Evolutionary conservation across 2,888 invertebrate genomes (phyloP), one percentile per base, ranked within the genome.

Genomic region (Gymnosoma rotundatum): DNA sequence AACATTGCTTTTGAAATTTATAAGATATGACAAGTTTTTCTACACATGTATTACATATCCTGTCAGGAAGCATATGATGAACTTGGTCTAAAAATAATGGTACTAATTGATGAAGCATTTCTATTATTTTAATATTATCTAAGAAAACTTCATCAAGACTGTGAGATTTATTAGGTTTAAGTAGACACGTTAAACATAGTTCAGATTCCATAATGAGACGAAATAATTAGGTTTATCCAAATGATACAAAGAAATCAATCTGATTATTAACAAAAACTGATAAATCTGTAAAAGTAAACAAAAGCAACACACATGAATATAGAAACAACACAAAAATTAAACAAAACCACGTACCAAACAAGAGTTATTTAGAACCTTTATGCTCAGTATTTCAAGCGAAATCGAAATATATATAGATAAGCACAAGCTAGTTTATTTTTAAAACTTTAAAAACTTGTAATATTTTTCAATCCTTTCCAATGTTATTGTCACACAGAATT

Each of bases 11-110:
- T 86, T 93, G 93, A 87, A 93, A 93, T 52, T 91, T 88, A 87
- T 93, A 94, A 12, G 93, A 90, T 12, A 93, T 90, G 70, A 93
- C 90, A n/a, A 94, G 91, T 70, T 92, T 91, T 73, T 92, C 91
- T 1, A 93, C 92, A 89, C 95, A 95, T 14, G 92, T 7, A 14
- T 0, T n/a, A 48, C 80, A 80, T 48, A 80, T 67, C 25, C 45
- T 50, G 7, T 78, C 18, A n/a, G 78, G 78, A 8, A 64, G 10
- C 8, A 25, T 10, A 0, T 36, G 21, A 0, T 36, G 21, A 12
- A 52, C 52, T 12, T 60, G 16, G n/a, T 80, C 36, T 60, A 54
- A 21, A 18, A 61, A n/a, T 12, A 32, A 10, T n/a, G 80, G 73
- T 12, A 80, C 73, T 6, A 74, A 9, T 36, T 74, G 67, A 16